Conservation (phyloP, 1,140 invertebrate genomes). For the Bombus breviceps region DNA sequence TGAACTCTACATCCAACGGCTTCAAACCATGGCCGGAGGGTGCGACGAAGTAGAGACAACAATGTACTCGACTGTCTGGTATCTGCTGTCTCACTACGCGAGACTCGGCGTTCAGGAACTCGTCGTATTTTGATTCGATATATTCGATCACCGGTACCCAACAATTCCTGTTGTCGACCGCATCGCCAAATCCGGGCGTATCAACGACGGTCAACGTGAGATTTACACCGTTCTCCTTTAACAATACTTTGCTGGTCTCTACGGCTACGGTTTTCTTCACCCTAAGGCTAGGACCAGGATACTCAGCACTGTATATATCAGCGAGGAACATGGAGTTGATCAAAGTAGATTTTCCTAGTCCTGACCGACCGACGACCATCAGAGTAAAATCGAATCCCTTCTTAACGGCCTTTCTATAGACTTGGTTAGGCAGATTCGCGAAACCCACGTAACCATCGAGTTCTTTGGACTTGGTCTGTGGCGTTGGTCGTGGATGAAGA, state of each 20-base stretch:
- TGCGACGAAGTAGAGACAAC: constrained; percentile 99
- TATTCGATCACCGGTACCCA: constrained; percentile 99
- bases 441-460: constrained; percentile 96
- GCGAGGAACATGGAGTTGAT: constrained; percentile 99
- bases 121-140: constrained; percentile 98
- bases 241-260: constrained; percentile 95
- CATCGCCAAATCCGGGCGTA: constrained; percentile 99
- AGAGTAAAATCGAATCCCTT: constrained; percentile 99
- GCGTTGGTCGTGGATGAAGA: constrained; percentile 76
- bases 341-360: constrained; percentile 98
- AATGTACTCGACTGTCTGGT: constrained; percentile 97
- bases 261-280: constrained; percentile 97
- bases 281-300: constrained; percentile 94
- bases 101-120: constrained; percentile 96
- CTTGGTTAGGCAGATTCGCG: constrained; percentile 99
- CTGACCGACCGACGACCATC: constrained; percentile 99
- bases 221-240: constrained; percentile 97
- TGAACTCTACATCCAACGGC: constrained; percentile 98
- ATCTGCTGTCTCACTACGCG: constrained; percentile 92
- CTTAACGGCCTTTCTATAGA: constrained; percentile 99
- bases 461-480: constrained; percentile 89
- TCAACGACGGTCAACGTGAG: constrained; percentile 96
- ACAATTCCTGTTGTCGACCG: constrained; percentile 98
- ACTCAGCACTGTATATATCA: constrained; percentile 96
- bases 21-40: constrained; percentile 98